These are phyloP conservation scores for Grammomys dolichurus DNA, from an alignment of 2,113 vertebrate species.

Conservation along the genomic window DNA sequence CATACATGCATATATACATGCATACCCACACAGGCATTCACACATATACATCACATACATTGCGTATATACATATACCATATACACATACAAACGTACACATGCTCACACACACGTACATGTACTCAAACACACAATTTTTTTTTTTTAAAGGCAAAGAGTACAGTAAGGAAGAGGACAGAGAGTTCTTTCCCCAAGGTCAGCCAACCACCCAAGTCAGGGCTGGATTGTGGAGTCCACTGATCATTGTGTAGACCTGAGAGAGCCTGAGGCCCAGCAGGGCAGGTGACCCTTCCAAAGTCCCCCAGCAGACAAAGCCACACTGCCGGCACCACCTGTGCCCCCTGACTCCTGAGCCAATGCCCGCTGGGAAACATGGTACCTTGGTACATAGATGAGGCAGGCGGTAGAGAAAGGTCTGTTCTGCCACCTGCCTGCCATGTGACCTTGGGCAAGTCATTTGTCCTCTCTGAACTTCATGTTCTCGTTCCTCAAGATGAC, in stretches of 20 bases:
- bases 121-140: neutral
- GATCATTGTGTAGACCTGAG: neutral
- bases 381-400: constrained; percentile 2
- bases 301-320: neutral
- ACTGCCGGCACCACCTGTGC: neutral
- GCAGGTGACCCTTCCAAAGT: neutral
- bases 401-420: constrained; percentile 41
- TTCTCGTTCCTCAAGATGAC: neutral
- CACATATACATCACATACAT: neutral
- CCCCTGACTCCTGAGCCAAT: neutral
- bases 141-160: neutral
- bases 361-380: neutral
- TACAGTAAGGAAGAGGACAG: neutral
- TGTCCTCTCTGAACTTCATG: neutral
- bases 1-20: no score
- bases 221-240: neutral
- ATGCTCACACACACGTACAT: neutral
- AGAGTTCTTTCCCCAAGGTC: neutral
- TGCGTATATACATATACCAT: neutral
- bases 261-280: neutral
- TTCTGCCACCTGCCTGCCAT: constrained; percentile 45
- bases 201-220: neutral
- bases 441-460: constrained; percentile 64
- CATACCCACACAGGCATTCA: no score
- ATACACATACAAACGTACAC: no score